These are phyloP conservation scores for Amniataba percoides DNA, from an alignment of 2,797 vertebrate genomes.

Conservation along the genomic window DNA sequence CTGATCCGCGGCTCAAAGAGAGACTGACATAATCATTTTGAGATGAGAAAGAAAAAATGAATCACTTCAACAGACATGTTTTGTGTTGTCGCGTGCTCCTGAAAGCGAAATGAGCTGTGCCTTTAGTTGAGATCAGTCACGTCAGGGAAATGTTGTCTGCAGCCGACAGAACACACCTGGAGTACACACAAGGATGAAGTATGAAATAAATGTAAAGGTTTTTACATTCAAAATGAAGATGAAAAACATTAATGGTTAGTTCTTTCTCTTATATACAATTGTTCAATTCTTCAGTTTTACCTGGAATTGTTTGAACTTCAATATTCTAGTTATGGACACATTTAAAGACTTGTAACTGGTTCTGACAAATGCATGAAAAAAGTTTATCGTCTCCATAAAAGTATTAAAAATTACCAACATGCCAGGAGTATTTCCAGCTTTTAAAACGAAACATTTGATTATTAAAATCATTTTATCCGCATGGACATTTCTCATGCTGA, in stretches of 20 bases:
- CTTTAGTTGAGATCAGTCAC: background rate
- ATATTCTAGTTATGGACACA: slow-evolving; percentile 45
- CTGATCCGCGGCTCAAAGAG: background rate
- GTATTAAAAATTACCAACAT: slow-evolving; percentile 55
- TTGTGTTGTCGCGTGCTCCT: background rate
- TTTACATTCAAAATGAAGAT: background rate
- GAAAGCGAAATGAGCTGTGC: background rate
- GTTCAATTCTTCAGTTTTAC: background rate
- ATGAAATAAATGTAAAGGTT: background rate
- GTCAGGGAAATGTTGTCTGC: background rate
- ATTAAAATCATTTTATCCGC: slow-evolving; percentile 36
- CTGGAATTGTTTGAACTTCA: slow-evolving; percentile 23
- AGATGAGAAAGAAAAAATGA: background rate
- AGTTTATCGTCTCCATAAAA: slow-evolving; percentile 68
- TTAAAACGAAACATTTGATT: slow-evolving; percentile 31
- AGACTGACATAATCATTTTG: background rate
- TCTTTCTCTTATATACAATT: background rate
- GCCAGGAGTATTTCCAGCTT: background rate
- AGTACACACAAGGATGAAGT: background rate
- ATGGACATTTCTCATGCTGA: slow-evolving; percentile 25
- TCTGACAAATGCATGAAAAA: slow-evolving; percentile 61
- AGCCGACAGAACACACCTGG: background rate
- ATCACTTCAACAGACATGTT: slow-evolving; percentile 2
- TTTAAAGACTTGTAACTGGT: slow-evolving; percentile 64
- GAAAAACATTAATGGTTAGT: background rate